A percentile compares a stretch with the other conserved stretches of the same genome.
These are phyloP conservation scores for Progne subis DNA, from an alignment of 2,113 vertebrate genomes.

Conservation along the genomic window DNA sequence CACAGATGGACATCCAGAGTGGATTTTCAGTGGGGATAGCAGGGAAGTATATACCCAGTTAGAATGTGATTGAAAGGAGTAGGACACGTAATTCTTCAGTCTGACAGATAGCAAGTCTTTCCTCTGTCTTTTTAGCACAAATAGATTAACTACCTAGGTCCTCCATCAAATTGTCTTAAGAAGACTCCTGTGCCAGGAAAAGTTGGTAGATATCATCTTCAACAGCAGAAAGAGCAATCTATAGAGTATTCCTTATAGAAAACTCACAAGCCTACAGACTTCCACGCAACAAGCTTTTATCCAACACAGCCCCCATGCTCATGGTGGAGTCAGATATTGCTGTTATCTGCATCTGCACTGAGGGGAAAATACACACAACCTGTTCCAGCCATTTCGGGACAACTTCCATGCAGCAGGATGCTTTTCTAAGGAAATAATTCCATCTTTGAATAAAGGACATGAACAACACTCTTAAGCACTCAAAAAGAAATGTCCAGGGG, in stretches of 20 bases:
- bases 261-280: background rate
- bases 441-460: background rate
- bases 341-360: background rate
- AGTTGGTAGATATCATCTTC: background rate
- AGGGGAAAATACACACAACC: background rate
- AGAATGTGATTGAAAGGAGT: background rate
- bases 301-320: background rate
- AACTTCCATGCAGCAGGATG: background rate
- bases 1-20: background rate
- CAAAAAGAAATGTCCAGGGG: background rate
- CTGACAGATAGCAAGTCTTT: background rate
- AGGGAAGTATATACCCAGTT: background rate
- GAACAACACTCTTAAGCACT: background rate
- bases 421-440: background rate
- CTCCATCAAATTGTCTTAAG: background rate
- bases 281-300: background rate
- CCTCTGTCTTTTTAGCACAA: background rate
- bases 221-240: background rate
- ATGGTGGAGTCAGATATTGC: background rate
- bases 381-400: background rate
- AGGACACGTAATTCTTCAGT: background rate
- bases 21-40: background rate
- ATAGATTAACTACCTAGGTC: background rate
- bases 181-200: background rate
- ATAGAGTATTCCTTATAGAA: background rate